Evolutionary conservation across 2,888 invertebrate species (phyloP), one percentile per base, ranked within the genome.

Genomic region (Erannis defoliaria): DNA sequence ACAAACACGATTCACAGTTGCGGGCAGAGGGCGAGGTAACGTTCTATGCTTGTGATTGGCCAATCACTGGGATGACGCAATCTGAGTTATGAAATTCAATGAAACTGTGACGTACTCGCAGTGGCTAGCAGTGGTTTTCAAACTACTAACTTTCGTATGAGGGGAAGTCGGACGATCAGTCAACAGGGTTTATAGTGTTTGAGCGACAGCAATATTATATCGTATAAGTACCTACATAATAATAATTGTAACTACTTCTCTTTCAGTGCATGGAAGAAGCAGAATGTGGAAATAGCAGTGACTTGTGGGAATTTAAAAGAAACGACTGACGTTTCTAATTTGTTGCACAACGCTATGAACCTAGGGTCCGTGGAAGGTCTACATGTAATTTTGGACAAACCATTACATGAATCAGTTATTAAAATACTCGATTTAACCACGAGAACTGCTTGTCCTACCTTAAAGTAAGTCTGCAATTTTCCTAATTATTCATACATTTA

Each of bases 191-290:
- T 10, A 1, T 12, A 31, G 9, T 29, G n/a, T n/a, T n/a, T n/a
- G n/a, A n/a, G n/a, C n/a, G n/a, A n/a, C n/a, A n/a, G n/a, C n/a
- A n/a, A n/a, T n/a, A n/a, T n/a, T n/a, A n/a, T n/a, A n/a, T n/a
- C n/a, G n/a, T n/a, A n/a, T n/a, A n/a, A n/a, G n/a, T n/a, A n/a
- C n/a, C n/a, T n/a, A n/a, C n/a, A n/a, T n/a, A n/a, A n/a, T n/a
- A n/a, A 8, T 10, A 3, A 10, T 31, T 3, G 12, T 2, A 10
- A 10, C 1, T 16, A 18, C 8, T 10, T 38, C 18, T 5, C 2
- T 38, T 38, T 14, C 49, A 78, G 78, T 5, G 57, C 49, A 5
- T 73, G 77, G 70, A 45, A 71, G 53, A 64, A 64, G 12, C 26
- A 23, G 3, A 71, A 70, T 10, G 68, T 67, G 1, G 49, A 70